These are phyloP conservation scores for Patiria miniata DNA, from an alignment of 35 echinoderm and acorn worm genomes.

Conservation along the genomic window DNA sequence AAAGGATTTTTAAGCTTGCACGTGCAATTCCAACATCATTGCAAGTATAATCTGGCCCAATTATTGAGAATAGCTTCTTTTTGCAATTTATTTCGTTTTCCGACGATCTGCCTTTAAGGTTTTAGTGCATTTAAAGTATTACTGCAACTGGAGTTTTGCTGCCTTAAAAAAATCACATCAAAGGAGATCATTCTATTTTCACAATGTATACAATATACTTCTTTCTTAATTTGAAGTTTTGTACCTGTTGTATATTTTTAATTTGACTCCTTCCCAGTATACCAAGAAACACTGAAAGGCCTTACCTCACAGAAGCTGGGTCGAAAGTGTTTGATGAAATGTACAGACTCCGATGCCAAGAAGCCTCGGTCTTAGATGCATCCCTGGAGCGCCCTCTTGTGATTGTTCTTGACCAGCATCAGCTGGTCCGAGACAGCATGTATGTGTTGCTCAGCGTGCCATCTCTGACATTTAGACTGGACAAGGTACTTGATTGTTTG, in stretches of 20 bases:
- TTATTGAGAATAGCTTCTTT: too few species aligned
- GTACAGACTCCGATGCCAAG: slow-evolving; percentile 70
- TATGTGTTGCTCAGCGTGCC: slow-evolving; percentile 75
- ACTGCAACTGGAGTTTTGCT: too few species aligned
- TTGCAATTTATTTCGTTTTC: too few species aligned
- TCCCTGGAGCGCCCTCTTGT: background rate
- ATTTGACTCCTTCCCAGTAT: slow-evolving; percentile 38
- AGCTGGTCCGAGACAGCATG: slow-evolving; percentile 50
- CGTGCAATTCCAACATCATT: too few species aligned
- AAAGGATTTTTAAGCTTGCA: too few species aligned
- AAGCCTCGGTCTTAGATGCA: slow-evolving; percentile 58
- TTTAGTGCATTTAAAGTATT: too few species aligned
- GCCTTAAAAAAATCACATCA: too few species aligned
- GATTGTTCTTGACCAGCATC: slow-evolving; percentile 35
- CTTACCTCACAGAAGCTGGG: slow-evolving; percentile 88
- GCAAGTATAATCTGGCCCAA: too few species aligned
- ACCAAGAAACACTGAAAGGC: slow-evolving; percentile 69
- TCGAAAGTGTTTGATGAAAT: slow-evolving; percentile 66
- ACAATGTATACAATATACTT: too few species aligned
- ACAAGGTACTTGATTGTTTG: slow-evolving; percentile 65
- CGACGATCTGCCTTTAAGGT: too few species aligned
- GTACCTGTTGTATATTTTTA: background rate
- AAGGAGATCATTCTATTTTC: too few species aligned
- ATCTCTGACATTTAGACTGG: slow-evolving; percentile 57
- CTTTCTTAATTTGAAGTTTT: too few species aligned